Evolutionary conservation across 2,113 vertebrate species (phyloP).

Genomic region (Morone chrysops): DNA sequence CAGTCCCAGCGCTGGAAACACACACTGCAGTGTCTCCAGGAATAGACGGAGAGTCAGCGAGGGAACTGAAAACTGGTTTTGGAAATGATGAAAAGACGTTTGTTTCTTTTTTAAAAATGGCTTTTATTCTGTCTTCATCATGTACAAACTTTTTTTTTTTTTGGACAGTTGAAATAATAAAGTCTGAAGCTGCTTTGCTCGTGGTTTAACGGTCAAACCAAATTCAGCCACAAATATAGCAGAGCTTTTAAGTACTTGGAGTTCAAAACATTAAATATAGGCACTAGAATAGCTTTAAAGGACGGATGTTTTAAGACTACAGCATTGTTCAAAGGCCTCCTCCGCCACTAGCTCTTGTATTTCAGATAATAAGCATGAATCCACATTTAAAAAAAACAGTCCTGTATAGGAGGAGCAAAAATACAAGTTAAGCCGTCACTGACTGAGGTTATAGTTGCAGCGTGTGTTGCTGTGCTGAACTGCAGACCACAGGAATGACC

Average conservation of each 20-base stretch:
- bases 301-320: constrained; percentile 71
- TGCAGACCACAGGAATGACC: constrained; percentile 83
- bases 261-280: constrained; percentile 79
- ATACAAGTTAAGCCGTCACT: constrained; percentile 77
- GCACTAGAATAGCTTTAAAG: constrained; percentile 74
- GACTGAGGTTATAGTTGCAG: constrained; percentile 76
- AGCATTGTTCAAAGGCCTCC: constrained; percentile 73
- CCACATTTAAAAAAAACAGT: constrained; percentile 61
- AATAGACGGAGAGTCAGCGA: constrained; percentile 43
- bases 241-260: constrained; percentile 67
- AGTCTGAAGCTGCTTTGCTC: constrained; percentile 47
- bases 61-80: constrained; percentile 19
- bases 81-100: constrained; percentile 10
- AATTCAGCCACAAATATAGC: constrained; percentile 58
- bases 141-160: constrained; percentile 65
- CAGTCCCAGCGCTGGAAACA: constrained; percentile 45
- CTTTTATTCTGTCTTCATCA: constrained; percentile 74
- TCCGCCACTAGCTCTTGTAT: constrained; percentile 60
- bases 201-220: constrained; percentile 53
- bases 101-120: constrained; percentile 52
- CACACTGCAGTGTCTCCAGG: constrained; percentile 40
- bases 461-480: constrained; percentile 73
- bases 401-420: constrained; percentile 72
- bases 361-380: constrained; percentile 79
- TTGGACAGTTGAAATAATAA: constrained; percentile 56